phyloP scores from a whole-genome alignment of 2,113 vertebrate species.

The Piliocolobus tephrosceles region DNA sequence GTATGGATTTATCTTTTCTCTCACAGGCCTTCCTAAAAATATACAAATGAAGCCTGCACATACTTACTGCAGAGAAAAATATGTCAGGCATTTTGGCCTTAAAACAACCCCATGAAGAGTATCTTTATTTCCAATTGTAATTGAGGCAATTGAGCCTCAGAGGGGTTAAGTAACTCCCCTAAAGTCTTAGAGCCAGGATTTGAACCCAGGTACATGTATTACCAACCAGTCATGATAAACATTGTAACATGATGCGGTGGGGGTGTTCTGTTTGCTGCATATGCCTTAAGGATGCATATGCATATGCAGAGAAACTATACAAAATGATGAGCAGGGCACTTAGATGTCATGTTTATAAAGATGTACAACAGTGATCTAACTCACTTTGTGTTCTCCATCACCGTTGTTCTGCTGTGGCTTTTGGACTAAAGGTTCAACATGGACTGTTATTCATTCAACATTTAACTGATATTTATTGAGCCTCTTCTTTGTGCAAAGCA shows the following conservation, averaged over 20 bases:
- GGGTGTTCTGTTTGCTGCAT: not conserved
- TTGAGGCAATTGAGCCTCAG: not conserved
- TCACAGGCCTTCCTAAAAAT: not conserved
- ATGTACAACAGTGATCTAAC: not conserved
- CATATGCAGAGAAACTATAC: not conserved
- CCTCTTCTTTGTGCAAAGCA: not conserved
- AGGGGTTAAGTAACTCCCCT: not conserved
- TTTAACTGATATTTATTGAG: not conserved
- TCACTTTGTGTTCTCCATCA: not conserved
- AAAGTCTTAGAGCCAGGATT: not conserved
- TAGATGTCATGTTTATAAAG: not conserved
- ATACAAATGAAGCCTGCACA: not conserved
- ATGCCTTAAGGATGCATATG: not conserved
- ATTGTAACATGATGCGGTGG: fast-evolving
- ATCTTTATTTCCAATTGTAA: not conserved
- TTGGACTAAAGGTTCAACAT: not conserved
- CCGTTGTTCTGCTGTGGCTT: not conserved
- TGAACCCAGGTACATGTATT: not conserved
- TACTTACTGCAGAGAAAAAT: not conserved
- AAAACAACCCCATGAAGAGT: not conserved
- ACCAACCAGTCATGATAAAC: not conserved
- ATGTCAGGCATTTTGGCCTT: not conserved
- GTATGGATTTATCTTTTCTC: not conserved
- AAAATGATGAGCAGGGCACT: not conserved
- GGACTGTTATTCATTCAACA: not conserved